phyloP scores from a whole-genome alignment of 2,888 invertebrate genomes.

The Chelonus formosanus region DNA sequence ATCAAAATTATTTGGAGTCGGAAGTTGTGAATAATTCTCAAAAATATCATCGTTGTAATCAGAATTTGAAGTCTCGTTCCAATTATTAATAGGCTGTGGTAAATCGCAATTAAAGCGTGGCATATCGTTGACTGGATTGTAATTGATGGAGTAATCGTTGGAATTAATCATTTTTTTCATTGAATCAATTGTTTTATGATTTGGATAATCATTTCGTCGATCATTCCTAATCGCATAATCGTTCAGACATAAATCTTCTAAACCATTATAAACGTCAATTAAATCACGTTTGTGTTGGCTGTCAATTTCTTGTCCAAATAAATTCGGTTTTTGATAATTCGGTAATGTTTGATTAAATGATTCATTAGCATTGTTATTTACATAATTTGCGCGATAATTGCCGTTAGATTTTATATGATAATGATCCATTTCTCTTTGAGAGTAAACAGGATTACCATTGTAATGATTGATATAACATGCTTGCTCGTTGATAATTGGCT shows the following conservation, averaged over 20 bases:
- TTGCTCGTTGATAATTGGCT: slow-evolving; percentile 60
- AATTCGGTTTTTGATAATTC: slow-evolving; percentile 34
- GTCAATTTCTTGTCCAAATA: not conserved
- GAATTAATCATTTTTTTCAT: slow-evolving; percentile 28
- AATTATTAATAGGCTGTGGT: slow-evolving; percentile 37
- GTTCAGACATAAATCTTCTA: slow-evolving; percentile 51
- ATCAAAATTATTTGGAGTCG: slow-evolving; percentile 49
- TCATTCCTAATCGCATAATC: slow-evolving; percentile 44
- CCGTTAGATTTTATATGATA: slow-evolving; percentile 40
- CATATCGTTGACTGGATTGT: slow-evolving; percentile 33
- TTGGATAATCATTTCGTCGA: slow-evolving; percentile 47
- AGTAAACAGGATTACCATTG: slow-evolving; percentile 46
- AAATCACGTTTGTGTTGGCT: slow-evolving; percentile 23
- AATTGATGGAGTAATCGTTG: slow-evolving; percentile 29
- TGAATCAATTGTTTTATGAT: slow-evolving; percentile 39
- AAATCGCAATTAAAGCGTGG: slow-evolving; percentile 45
- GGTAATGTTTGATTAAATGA: slow-evolving; percentile 40
- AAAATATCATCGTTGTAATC: slow-evolving; percentile 53
- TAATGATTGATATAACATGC: slow-evolving; percentile 48
- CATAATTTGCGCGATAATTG: slow-evolving; percentile 33
- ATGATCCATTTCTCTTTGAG: slow-evolving; percentile 34
- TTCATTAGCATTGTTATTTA: slow-evolving; percentile 38
- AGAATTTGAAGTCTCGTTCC: slow-evolving; percentile 36
- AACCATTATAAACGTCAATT: slow-evolving; percentile 47
- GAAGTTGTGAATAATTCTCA: slow-evolving; percentile 54